A percentile compares a stretch with the other conserved stretches of the same genome.
phyloP scores from a whole-genome alignment of 2,888 invertebrate species.

The Leptura quadrifasciata region DNA sequence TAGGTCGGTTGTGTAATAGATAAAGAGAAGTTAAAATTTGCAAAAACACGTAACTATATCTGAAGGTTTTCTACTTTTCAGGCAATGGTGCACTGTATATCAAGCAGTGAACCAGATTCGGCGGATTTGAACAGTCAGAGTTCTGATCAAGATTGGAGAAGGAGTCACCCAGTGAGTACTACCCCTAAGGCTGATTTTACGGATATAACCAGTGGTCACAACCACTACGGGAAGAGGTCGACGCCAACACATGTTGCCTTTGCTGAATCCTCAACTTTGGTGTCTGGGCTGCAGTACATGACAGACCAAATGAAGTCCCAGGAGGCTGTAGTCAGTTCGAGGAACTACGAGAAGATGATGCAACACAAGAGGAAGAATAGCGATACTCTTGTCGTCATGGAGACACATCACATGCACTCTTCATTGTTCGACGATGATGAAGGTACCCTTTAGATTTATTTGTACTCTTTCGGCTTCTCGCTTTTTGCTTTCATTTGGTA shows the following conservation, averaged over 20 bases:
- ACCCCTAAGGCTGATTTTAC: slow-evolving; percentile 64
- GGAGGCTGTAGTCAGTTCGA: slow-evolving; percentile 69
- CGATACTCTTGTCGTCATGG: slow-evolving; percentile 72
- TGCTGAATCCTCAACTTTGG: slow-evolving; percentile 70
- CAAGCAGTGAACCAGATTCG: slow-evolving; percentile 88
- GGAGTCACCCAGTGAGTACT: slow-evolving; percentile 45
- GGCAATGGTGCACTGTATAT: slow-evolving; percentile 92
- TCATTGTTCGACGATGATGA: slow-evolving; percentile 69
- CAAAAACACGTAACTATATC: not conserved
- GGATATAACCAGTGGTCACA: slow-evolving; percentile 66
- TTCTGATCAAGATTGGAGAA: slow-evolving; percentile 69
- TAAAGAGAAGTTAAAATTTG: too few relatives aligned
- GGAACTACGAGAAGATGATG: slow-evolving; percentile 69
- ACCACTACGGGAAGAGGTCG: slow-evolving; percentile 65
- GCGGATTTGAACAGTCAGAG: slow-evolving; percentile 72
- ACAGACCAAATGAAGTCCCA: slow-evolving; percentile 68
- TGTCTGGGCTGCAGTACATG: slow-evolving; percentile 69
- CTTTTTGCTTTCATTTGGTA: slow-evolving; percentile 35
- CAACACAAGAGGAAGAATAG: slow-evolving; percentile 66
- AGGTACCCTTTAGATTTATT: slow-evolving; percentile 24
- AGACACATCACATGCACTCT: slow-evolving; percentile 70
- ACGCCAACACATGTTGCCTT: slow-evolving; percentile 69
- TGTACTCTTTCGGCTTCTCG: slow-evolving; percentile 19
- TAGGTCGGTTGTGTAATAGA: too few relatives aligned
- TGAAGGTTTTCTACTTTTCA: slow-evolving; percentile 66